phyloP scores from a whole-genome alignment of 2,797 vertebrate species.

The Enteromius paludinosus region DNA sequence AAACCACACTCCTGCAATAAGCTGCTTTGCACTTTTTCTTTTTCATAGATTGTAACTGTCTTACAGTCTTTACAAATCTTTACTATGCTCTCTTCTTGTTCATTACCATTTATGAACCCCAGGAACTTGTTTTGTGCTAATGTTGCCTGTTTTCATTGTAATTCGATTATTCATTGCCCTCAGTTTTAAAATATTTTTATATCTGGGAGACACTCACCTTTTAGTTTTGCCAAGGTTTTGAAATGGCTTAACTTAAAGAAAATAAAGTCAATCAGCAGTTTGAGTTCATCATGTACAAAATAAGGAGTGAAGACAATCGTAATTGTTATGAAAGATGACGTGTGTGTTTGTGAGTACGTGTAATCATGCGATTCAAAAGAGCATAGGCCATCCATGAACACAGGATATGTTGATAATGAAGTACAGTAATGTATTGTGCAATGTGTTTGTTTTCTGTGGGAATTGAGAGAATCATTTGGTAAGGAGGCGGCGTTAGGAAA shows the following conservation, averaged over 20 bases:
- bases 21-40: slow-evolving; percentile 21
- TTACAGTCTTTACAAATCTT: background rate
- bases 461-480: background rate
- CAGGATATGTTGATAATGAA: background rate
- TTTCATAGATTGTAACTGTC: background rate
- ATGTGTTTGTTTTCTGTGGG: background rate
- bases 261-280: background rate
- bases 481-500: background rate
- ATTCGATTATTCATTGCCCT: background rate
- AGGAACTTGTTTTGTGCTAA: background rate
- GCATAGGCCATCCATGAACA: background rate
- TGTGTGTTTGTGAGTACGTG: too few relatives aligned
- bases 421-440: background rate
- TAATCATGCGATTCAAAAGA: background rate
- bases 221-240: background rate
- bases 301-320: background rate
- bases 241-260: background rate
- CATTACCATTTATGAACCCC: background rate
- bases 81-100: background rate
- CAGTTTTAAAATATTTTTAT: background rate
- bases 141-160: background rate
- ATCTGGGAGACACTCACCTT: background rate
- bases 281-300: background rate
- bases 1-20: slow-evolving; percentile 41
- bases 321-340: background rate